Evolutionary conservation across 2,113 vertebrate genomes (phyloP), one percentile per base, ranked within the genome.

Genomic region (Rattus rattus): DNA sequence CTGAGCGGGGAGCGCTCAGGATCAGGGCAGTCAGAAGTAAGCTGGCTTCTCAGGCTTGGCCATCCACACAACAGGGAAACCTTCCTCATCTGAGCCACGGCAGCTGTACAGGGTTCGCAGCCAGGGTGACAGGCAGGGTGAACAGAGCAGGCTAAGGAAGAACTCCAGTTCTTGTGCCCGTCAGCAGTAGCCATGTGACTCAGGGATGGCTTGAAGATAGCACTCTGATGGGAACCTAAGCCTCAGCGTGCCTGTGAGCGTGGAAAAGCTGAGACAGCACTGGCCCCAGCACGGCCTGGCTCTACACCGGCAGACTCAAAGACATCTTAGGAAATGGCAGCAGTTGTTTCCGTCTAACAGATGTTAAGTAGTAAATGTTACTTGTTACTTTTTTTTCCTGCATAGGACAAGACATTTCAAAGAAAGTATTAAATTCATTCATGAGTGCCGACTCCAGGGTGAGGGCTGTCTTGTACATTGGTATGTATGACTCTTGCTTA

Each of bases 381-480:
- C 97, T 65, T 97, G n/a, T 52, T 24, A 3, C 47, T 47, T 17
- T 75, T 43, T 49, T 16, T 43, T 28, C 70, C 47, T 91, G 22
- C 96, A 91, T 97, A 99, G 99, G 97, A 98, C 98, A 94, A 99
- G 99, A 97, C 99, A 99, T 98, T 99, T 99, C 98, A 99, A 99
- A 98, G 98, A 99, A 96, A 99, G 99, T 95, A 99, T 99, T 97
- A 97, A 97, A 79, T 99, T 99, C 97, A 99, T 99, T 96, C 99
- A 99, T n/a, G 99, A 99, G 96, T 99, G 99, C 92, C 98, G 99
- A 0, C 99, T 99, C 90, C 98, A 98, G 94, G 99, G 99, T 87
- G 99, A 99, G 97, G 99, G 99, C 98, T 99, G 99, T 96, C 98
- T 99, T 1, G 99, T 99, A 84, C 99, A 99, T 97, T 99, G 99